phyloP scores from a whole-genome alignment of 2,113 vertebrate genomes.

The Pterophyllum scalare region DNA sequence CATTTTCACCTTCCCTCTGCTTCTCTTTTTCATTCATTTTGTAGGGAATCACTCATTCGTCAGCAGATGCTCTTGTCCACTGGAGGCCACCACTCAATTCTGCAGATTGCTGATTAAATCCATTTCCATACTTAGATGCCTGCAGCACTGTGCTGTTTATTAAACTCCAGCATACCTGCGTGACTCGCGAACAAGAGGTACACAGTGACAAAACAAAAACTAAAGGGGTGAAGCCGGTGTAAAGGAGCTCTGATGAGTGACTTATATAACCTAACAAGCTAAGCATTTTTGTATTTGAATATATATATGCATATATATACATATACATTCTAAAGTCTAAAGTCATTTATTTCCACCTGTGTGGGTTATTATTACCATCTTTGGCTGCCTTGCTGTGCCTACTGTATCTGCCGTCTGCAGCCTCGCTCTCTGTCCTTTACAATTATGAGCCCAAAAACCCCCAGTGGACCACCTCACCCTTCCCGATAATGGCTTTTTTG shows the following conservation, averaged over 20 bases:
- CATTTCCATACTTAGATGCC: slow-evolving; percentile 21
- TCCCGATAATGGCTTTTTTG: slow-evolving; percentile 58
- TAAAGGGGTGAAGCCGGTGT: neutral
- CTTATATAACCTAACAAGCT: neutral
- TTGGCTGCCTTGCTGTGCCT: slow-evolving; percentile 8
- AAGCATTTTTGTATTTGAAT: neutral
- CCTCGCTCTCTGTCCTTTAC: slow-evolving; percentile 47
- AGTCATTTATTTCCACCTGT: slow-evolving; percentile 35
- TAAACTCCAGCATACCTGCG: slow-evolving; percentile 24
- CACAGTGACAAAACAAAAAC: neutral
- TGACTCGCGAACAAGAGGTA: slow-evolving; percentile 9
- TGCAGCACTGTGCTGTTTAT: slow-evolving; percentile 24
- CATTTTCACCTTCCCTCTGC: neutral
- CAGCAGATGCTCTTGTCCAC: slow-evolving; percentile 45
- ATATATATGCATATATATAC: neutral
- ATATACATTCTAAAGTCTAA: no score
- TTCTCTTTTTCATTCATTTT: neutral
- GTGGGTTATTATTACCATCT: slow-evolving; percentile 30
- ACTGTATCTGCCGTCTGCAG: slow-evolving; percentile 40
- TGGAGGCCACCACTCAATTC: slow-evolving; percentile 32
- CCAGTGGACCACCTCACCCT: slow-evolving; percentile 36
- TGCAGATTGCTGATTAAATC: slow-evolving; percentile 44
- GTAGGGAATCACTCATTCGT: slow-evolving; percentile 4
- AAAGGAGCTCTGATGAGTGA: neutral
- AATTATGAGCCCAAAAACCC: slow-evolving; percentile 41